These are phyloP conservation scores for Geotrypetes seraphini DNA, from an alignment of 2,797 vertebrate genomes.

Conservation along the genomic window DNA sequence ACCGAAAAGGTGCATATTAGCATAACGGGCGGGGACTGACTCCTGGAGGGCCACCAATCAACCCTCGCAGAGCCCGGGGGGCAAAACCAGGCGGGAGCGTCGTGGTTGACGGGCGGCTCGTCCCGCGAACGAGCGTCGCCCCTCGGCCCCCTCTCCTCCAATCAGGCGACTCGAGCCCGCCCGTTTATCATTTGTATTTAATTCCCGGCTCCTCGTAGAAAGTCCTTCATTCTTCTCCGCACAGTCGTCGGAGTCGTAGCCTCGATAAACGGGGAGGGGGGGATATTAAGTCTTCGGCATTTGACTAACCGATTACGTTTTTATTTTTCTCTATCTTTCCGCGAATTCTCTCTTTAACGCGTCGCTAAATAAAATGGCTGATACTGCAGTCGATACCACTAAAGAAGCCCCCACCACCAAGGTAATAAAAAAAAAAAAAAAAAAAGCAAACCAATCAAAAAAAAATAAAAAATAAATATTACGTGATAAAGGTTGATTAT, in stretches of 20 bases:
- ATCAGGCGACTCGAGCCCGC: background rate
- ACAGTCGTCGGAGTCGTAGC: constrained; percentile 6
- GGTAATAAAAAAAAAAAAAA: constrained; percentile 57
- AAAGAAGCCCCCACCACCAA: constrained; percentile 59
- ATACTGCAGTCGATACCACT: constrained; percentile 62
- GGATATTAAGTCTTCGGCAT: no score
- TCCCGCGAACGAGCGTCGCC: background rate
- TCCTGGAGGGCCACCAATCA: background rate
- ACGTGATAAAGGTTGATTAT: no score
- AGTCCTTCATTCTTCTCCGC: constrained; percentile 53
- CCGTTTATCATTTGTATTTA: constrained; percentile 20
- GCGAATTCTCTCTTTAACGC: background rate
- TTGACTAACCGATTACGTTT: no score
- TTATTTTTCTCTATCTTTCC: background rate
- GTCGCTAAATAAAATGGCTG: constrained; percentile 51
- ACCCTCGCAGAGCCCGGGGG: background rate
- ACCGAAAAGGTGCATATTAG: background rate
- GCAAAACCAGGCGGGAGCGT: background rate
- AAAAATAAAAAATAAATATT: no score
- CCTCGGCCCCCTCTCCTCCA: background rate
- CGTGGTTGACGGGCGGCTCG: background rate
- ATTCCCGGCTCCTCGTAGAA: constrained; percentile 24
- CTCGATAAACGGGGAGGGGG: no score
- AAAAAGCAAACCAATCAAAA: no score
- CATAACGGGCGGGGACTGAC: background rate